Percentiles rank a stretch among this genome's conserved stretches.
phyloP scores from a whole-genome alignment of 2,113 vertebrate species.

The Corythoichthys intestinalis region DNA sequence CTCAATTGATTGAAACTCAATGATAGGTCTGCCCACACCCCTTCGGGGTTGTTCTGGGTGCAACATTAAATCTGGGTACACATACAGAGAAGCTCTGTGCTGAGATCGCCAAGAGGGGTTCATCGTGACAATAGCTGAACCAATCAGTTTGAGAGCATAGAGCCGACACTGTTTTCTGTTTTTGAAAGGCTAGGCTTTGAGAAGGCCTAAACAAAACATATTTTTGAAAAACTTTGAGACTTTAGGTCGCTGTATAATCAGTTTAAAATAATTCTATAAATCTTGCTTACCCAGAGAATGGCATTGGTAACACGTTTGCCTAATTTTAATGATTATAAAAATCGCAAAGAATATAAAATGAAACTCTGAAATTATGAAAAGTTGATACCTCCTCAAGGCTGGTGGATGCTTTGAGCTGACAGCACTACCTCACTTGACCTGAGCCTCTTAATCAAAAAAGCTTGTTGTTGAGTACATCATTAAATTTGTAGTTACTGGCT shows the following conservation, averaged over 20 bases:
- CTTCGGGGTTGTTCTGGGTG: slow-evolving; percentile 36
- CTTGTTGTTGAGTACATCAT: too few species aligned
- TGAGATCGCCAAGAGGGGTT: slow-evolving; percentile 18
- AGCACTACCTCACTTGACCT: too few species aligned
- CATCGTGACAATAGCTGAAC: slow-evolving; percentile 36
- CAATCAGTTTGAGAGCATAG: slow-evolving; percentile 25
- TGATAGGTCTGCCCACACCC: slow-evolving; percentile 35
- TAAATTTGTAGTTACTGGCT: too few species aligned
- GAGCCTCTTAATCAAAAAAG: too few species aligned
- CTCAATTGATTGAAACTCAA: slow-evolving; percentile 54
- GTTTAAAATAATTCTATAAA: too few species aligned
- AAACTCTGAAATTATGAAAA: too few species aligned
- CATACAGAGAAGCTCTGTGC: slow-evolving; percentile 36
- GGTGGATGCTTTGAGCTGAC: too few species aligned
- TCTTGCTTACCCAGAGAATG: too few species aligned
- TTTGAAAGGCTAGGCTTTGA: slow-evolving; percentile 11
- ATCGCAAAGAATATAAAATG: too few species aligned
- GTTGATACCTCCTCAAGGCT: too few species aligned
- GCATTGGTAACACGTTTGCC: too few species aligned
- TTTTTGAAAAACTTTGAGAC: neutral
- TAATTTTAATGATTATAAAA: too few species aligned
- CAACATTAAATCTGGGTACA: slow-evolving; percentile 30
- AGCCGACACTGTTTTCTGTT: slow-evolving; percentile 19
- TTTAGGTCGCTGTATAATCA: neutral
- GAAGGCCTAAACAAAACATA: slow-evolving; percentile 3